Conservation (phyloP, 2,888 invertebrate genomes). For the Drosophila fulvimacula region DNA sequence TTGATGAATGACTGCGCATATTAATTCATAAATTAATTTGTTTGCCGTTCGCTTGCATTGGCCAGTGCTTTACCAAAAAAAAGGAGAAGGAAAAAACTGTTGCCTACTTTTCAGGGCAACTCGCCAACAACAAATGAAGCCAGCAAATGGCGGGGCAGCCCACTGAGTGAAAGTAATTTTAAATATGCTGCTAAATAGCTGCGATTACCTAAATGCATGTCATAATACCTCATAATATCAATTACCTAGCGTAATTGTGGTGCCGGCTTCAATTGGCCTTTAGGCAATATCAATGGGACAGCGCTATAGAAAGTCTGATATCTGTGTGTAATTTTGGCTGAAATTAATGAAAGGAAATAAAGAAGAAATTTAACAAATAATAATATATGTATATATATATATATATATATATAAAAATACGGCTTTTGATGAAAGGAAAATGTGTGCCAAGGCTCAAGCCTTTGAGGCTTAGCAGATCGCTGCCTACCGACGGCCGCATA, state of each 20-base stretch:
- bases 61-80: not conserved
- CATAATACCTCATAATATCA: conserved; percentile 2
- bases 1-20: conserved; percentile 80
- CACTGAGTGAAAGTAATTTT: conserved; percentile 7
- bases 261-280: not conserved
- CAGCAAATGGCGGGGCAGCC: not conserved
- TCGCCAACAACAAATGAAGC: not conserved
- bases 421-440: too few species aligned
- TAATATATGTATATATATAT: too few species aligned
- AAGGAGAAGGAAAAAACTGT: conserved; percentile 35
- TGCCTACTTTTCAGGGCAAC: conserved; percentile 47
- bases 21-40: conserved; percentile 78
- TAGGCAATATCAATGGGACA: not conserved
- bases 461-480: too few species aligned
- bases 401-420: too few species aligned
- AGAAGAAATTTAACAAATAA: too few species aligned
- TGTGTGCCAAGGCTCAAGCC: too few species aligned
- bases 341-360: too few species aligned
- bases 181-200: conserved; percentile 11
- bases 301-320: not conserved
- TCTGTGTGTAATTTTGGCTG: too few species aligned
- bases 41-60: conserved; percentile 52
- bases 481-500: too few species aligned
- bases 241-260: not conserved
- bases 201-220: conserved; percentile 7